Percentiles rank a stretch among this genome's conserved stretches.
phyloP scores from a whole-genome alignment of 2,888 invertebrate genomes.

The Drosophila peninsularis region DNA sequence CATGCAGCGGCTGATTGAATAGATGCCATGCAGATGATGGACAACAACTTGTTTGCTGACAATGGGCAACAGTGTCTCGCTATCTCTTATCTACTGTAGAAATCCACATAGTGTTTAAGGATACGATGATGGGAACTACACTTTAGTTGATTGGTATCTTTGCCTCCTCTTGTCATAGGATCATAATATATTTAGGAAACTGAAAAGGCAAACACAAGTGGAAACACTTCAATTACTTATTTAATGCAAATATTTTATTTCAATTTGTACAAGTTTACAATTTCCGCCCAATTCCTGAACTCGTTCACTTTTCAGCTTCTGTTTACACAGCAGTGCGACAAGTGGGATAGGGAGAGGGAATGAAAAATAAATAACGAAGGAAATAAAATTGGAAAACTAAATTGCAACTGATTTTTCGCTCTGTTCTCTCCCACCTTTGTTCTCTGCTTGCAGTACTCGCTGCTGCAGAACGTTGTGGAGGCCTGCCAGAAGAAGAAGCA shows the following conservation, averaged over 20 bases:
- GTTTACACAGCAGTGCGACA: slow-evolving; percentile 43
- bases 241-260: slow-evolving; percentile 70
- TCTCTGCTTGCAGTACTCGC: slow-evolving; percentile 88
- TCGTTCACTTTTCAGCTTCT: slow-evolving; percentile 58
- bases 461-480: slow-evolving; percentile 97
- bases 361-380: slow-evolving; percentile 9
- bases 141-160: background rate
- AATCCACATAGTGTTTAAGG: background rate
- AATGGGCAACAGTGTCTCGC: slow-evolving; percentile 5
- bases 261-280: slow-evolving; percentile 68
- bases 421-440: slow-evolving; percentile 17
- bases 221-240: slow-evolving; percentile 64
- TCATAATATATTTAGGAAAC: slow-evolving; percentile 1
- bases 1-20: slow-evolving; percentile 51
- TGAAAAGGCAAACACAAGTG: slow-evolving; percentile 17
- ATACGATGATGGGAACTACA: background rate
- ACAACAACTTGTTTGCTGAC: slow-evolving; percentile 9
- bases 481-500: slow-evolving; percentile 96
- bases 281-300: slow-evolving; percentile 55
- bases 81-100: background rate
- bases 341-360: slow-evolving; percentile 10
- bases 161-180: background rate
- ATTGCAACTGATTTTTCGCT: slow-evolving; percentile 56
- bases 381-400: slow-evolving; percentile 49
- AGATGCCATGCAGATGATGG: slow-evolving; percentile 16